These are phyloP conservation scores for Hippocampus comes DNA, from an alignment of 2,113 vertebrate species.

Conservation along the genomic window DNA sequence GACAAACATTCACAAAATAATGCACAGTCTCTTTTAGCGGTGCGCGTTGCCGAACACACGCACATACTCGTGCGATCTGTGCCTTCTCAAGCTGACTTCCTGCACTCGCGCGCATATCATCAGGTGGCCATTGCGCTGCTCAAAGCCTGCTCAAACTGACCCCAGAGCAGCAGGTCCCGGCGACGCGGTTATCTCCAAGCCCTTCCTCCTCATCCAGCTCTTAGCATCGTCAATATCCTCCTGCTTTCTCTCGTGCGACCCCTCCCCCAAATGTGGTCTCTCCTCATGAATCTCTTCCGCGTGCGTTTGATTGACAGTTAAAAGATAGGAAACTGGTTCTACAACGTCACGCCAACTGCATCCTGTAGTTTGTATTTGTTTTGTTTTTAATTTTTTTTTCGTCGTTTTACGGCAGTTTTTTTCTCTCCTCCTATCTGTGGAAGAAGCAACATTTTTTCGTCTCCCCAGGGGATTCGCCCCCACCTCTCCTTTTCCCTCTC, in stretches of 20 bases:
- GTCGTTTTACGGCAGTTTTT: conserved; percentile 42
- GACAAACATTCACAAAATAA: neutral
- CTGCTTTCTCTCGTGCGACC: conserved; percentile 32
- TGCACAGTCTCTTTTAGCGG: neutral
- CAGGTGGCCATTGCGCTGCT: conserved; percentile 53
- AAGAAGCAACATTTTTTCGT: conserved; percentile 13
- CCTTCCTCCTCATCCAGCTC: neutral
- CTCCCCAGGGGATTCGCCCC: conserved; percentile 10
- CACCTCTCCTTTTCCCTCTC: conserved; percentile 13
- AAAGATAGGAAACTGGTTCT: conserved; percentile 59
- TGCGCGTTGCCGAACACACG: neutral
- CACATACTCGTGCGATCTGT: neutral
- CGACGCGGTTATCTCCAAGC: conserved; percentile 75
- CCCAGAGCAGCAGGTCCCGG: conserved; percentile 65
- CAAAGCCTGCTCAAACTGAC: conserved; percentile 37
- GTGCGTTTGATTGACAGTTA: conserved; percentile 66
- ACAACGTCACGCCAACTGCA: neutral
- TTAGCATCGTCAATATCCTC: conserved; percentile 12
- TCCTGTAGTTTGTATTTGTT: neutral
- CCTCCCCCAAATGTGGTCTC: conserved; percentile 49
- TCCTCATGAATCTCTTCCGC: conserved; percentile 40
- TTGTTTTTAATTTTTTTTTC: conserved; percentile 46
- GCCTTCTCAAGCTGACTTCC: neutral
- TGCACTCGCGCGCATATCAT: conserved; percentile 44
- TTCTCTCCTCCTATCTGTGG: conserved; percentile 8